These are phyloP conservation scores for Sebastiscus tertius DNA, from an alignment of 2,797 vertebrate genomes.

Conservation along the genomic window DNA sequence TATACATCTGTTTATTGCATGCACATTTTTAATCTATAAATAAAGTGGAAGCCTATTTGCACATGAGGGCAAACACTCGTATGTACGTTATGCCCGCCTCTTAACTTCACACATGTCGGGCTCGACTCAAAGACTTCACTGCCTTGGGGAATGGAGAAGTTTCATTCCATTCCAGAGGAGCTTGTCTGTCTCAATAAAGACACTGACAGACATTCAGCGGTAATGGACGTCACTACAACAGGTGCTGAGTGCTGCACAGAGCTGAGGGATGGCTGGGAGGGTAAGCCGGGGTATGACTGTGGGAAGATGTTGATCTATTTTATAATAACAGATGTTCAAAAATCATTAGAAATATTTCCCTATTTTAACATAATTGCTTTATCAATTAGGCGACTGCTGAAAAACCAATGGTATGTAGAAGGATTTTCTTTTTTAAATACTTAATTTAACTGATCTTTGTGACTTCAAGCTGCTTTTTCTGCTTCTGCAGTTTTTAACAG, in stretches of 20 bases:
- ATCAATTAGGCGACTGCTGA: neutral
- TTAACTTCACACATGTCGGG: neutral
- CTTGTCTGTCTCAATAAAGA: slow-evolving; percentile 35
- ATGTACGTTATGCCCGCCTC: neutral
- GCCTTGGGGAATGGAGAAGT: slow-evolving; percentile 16
- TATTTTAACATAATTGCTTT: neutral
- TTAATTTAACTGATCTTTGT: neutral
- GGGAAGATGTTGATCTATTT: neutral
- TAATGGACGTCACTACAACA: slow-evolving; percentile 30
- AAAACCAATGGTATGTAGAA: neutral
- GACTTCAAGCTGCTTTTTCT: neutral
- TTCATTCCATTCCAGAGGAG: slow-evolving; percentile 38
- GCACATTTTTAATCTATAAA: neutral
- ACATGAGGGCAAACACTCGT: neutral
- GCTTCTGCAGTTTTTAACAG: neutral
- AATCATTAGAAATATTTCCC: neutral
- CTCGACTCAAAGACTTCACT: neutral
- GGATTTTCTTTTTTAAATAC: neutral
- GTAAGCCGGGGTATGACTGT: neutral
- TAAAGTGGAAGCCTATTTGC: neutral
- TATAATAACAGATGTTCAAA: neutral
- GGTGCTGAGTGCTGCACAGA: slow-evolving; percentile 24
- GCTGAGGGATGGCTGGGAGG: neutral
- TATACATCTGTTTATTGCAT: neutral
- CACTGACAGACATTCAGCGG: slow-evolving; percentile 35